Evolutionary conservation across 2,888 invertebrate genomes (phyloP), one percentile per base, ranked within the genome.

Genomic region (Embidobia sp.): DNA sequence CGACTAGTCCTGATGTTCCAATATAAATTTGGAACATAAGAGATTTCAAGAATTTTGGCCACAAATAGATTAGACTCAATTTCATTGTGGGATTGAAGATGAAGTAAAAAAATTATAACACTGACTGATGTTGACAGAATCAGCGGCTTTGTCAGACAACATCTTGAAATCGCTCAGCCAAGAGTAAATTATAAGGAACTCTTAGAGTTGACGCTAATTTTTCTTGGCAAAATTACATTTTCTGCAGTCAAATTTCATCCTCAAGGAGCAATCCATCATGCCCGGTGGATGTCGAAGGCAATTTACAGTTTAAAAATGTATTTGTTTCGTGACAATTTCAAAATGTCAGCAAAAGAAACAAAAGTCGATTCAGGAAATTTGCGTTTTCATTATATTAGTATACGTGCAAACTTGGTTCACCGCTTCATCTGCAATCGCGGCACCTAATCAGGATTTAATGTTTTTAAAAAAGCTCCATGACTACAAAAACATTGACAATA

Each of bases 201-300:
- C 11, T 64, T 83, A 37, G 76, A 78, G 44, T 75, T 84, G 48
- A 48, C 46, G 22, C 40, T 79, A 13, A 82, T 83, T 63, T 84
- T 82, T 51, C 75, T 83, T 15, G 80, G 80, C 26, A 79, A 64
- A 49, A 27, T 59, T 37, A 69, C 78, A 51, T 19, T 27, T 26
- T 53, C 44, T 26, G 57, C 75, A 49, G 63, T 80, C 4, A 76
- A 70, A 49, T 80, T 82, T 77, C 55, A 74, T 35, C 55, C 64
- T 8, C 82, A 81, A 42, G 83, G 83, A 22, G 79, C 82, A 22
- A 72, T 81, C 27, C 81, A 79, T 33, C 82, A 82, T 70, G 82
- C 84, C 42, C 66, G 82, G 6, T 85, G 83, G 82, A 84, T 85
- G 81, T 29, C 61, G 3, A 61, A 46, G 27, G 82, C 77, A 27